phyloP scores from a whole-genome alignment of 2,797 vertebrate genomes.

The Sebastes hopkinsi region DNA sequence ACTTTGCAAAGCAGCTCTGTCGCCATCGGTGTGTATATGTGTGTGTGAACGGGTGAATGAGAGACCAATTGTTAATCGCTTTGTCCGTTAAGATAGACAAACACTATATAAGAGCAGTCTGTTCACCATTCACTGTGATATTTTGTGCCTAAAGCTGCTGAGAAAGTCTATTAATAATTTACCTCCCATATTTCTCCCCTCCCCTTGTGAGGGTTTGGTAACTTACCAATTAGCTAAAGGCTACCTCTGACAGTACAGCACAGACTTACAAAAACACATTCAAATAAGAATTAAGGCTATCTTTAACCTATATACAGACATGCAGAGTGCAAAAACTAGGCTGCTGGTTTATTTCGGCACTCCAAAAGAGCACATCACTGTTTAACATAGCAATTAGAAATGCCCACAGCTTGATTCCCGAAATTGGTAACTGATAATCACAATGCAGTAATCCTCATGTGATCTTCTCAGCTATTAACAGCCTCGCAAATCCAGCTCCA shows the following conservation, averaged over 20 bases:
- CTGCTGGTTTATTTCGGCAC: background rate
- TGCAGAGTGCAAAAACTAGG: background rate
- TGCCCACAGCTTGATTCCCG: background rate
- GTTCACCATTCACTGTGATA: background rate
- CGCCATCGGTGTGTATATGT: background rate
- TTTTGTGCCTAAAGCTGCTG: background rate
- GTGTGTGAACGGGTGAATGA: background rate
- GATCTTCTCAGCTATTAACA: constrained; percentile 32
- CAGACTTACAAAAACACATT: background rate
- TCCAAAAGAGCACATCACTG: background rate
- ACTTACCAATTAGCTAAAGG: background rate
- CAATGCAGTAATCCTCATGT: constrained; percentile 26
- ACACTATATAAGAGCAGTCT: no score
- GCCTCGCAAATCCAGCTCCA: constrained; percentile 25
- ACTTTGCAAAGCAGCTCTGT: background rate
- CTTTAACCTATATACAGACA: background rate
- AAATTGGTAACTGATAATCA: constrained; percentile 36
- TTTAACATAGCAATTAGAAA: constrained; percentile 10
- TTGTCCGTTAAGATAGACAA: background rate
- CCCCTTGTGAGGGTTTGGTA: background rate
- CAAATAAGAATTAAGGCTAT: background rate
- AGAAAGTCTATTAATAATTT: constrained; percentile 5
- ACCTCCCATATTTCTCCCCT: background rate
- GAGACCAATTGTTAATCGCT: background rate
- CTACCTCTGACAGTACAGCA: background rate